Evolutionary conservation across 2,888 invertebrate genomes (phyloP).

Genomic region (Dicranocentrus wangi): DNA sequence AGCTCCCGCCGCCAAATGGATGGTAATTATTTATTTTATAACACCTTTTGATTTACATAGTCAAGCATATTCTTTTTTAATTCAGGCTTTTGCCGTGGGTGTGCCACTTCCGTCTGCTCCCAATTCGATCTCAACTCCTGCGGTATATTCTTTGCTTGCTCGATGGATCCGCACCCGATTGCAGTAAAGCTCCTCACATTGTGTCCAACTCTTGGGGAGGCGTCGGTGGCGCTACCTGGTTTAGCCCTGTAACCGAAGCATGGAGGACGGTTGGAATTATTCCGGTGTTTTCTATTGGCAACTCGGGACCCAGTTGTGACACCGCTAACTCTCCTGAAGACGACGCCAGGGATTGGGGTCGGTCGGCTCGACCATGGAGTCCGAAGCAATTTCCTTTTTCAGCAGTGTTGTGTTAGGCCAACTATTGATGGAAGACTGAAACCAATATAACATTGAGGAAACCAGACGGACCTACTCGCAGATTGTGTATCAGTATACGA

Average conservation of each 20-base stretch:
- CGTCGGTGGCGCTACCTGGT: conserved; percentile 23
- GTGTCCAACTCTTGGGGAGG: no score
- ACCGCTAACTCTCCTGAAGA: conserved; percentile 38
- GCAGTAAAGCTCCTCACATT: conserved; percentile 17
- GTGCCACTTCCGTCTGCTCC: background rate
- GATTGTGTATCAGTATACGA: no score
- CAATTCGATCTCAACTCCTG: conserved; percentile 38
- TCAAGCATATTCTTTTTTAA: no score
- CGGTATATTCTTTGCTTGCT: conserved; percentile 46
- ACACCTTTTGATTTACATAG: no score
- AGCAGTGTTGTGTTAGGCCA: no score
- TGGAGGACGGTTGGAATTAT: conserved; percentile 22
- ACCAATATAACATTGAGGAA: no score
- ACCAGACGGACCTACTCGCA: no score
- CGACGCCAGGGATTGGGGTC: conserved; percentile 27
- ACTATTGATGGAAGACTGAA: no score
- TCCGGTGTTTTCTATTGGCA: conserved; percentile 44
- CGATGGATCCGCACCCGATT: conserved; percentile 54
- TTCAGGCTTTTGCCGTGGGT: no score
- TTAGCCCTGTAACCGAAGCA: conserved; percentile 15
- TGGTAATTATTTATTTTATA: no score
- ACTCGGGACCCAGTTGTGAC: conserved; percentile 28
- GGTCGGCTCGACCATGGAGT: background rate
- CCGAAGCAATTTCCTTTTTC: conserved; percentile 15
- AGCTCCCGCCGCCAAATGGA: no score